Base-by-base conservation (phyloP, 1,140 invertebrate species). In the Spodoptera frugiperda region DNA sequence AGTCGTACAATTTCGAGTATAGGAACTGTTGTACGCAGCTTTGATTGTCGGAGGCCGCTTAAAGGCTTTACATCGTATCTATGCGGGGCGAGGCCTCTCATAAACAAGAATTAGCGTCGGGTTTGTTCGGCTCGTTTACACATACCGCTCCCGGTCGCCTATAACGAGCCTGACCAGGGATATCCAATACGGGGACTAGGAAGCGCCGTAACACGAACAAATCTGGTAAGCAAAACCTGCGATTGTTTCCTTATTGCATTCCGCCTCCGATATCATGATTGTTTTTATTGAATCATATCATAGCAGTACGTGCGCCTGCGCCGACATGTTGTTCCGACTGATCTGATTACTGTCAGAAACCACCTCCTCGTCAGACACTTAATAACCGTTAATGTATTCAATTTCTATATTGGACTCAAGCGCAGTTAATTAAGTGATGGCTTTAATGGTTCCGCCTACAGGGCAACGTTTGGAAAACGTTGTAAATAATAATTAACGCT, bases 61-160 rank as follows among this genome's bases (percentile, higher is more conserved):
- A 82, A 85, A 86, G 83, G 83, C 82, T 85, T 88, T 84, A 84
- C 80, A 83, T 87, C 78, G 86, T 85, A 87, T 88, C 86, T 83
- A 85, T 79, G 77, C 83, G 70, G 84, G 85, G 78, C 85, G 77
- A 84, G 83, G 78, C 79, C 83, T 67, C 79, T 84, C 89, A 92
- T 93, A 93, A 93, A 93, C 89, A 91, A 91, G 92, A 91, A 93
- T 93, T 93, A 93, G 89, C 87, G 87, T 89, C 87, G 82, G 78
- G 87, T 89, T 85, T 82, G 87, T 83, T 88, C 78, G 85, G 84
- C 86, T 91, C 90, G 91, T 92, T 91, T 92, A 93, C 91, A 92
- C 91, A 91, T 89, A 89, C 89, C 88, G 89, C 88, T 88, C 87
- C 86, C 81, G 87, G 87, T 87, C 65, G 83, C 83, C 75, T 88